phyloP scores from a whole-genome alignment of 2,113 vertebrate genomes.

The Ciconia stormi region DNA sequence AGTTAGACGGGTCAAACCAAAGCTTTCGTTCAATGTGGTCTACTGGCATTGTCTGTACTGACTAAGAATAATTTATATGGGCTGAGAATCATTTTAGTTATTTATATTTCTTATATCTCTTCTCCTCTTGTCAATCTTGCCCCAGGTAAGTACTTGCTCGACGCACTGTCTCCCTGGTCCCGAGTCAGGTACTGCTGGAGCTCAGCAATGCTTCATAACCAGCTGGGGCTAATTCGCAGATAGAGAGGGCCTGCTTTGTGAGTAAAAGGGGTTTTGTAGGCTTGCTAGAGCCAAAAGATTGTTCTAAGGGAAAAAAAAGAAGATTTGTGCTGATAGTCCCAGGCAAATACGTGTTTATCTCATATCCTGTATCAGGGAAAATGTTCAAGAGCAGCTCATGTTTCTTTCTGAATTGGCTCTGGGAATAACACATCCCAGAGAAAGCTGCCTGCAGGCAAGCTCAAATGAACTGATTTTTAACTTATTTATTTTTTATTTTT shows the following conservation, averaged over 20 bases:
- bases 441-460: not conserved
- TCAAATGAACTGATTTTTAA: not conserved
- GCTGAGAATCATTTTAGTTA: not conserved
- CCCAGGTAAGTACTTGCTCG: too few species aligned
- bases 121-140: not conserved
- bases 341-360: not conserved
- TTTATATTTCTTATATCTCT: too few species aligned
- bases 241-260: not conserved
- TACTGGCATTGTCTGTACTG: not conserved
- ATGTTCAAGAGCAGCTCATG: not conserved
- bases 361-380: not conserved
- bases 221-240: too few species aligned
- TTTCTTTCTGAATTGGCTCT: not conserved
- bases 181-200: not conserved
- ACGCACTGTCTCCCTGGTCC: rapidly evolving
- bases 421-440: not conserved
- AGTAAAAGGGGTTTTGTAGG: not conserved
- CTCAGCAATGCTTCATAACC: not conserved
- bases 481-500: not conserved
- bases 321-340: not conserved
- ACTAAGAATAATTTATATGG: not conserved
- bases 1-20: not conserved
- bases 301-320: not conserved
- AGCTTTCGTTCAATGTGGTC: not conserved
- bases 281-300: not conserved